These are phyloP conservation scores for Drosophila bocki DNA, from an alignment of 1,140 invertebrate genomes.

Conservation along the genomic window DNA sequence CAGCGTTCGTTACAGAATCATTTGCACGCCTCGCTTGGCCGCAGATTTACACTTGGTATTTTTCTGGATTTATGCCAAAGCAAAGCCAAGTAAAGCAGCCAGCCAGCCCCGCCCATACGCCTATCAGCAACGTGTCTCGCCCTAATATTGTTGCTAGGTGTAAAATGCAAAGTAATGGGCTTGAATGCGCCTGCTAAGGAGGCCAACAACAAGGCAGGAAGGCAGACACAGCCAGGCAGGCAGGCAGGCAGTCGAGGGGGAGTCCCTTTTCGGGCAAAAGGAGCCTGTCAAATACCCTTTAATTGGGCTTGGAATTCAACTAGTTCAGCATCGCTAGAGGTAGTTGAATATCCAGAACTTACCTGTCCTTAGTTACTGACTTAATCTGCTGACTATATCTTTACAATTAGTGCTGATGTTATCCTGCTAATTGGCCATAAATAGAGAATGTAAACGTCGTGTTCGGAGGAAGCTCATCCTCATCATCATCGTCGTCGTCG, in stretches of 20 bases:
- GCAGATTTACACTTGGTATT: constrained; percentile 43
- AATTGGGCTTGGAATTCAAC: background rate
- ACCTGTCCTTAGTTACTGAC: background rate
- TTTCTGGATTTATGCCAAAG: constrained; percentile 72
- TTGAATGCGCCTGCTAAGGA: constrained; percentile 65
- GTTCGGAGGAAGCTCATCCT: background rate
- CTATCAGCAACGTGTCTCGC: constrained; percentile 35
- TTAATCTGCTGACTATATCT: background rate
- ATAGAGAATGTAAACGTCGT: constrained; percentile 32
- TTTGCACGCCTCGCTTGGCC: constrained; percentile 35
- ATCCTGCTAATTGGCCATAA: constrained; percentile 40
- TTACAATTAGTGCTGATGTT: constrained; percentile 1
- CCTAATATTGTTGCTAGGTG: constrained; percentile 64
- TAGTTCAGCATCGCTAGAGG: background rate
- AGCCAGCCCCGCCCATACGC: constrained; percentile 43
- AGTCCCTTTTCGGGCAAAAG: background rate
- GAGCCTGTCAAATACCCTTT: constrained; percentile 27
- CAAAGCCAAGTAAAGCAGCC: constrained; percentile 7
- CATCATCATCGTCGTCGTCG: background rate
- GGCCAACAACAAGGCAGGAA: constrained; percentile 15
- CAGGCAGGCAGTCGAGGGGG: background rate
- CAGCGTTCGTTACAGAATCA: constrained; percentile 50
- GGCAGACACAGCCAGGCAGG: background rate
- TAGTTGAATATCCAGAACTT: background rate
- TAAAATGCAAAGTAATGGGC: constrained; percentile 80